phyloP scores from a whole-genome alignment of 2,113 vertebrate species.

The Sebastes fasciatus region DNA sequence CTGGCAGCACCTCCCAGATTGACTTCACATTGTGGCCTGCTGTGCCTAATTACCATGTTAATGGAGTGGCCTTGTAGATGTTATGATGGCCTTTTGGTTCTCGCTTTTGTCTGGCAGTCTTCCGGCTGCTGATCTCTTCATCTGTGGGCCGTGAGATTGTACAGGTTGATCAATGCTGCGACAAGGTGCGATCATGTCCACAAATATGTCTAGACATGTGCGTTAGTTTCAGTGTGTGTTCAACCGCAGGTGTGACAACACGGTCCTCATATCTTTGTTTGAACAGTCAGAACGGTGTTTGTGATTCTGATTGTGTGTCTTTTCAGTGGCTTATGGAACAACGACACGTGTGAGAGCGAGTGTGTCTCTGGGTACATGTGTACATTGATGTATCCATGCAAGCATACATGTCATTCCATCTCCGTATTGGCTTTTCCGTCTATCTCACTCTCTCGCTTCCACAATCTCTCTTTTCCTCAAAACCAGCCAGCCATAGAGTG shows the following conservation, averaged over 20 bases:
- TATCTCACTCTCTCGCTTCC: constrained; percentile 25
- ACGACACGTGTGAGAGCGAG: not conserved
- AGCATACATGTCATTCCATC: constrained; percentile 46
- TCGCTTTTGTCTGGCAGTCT: constrained; percentile 12
- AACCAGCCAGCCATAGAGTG: constrained; percentile 55
- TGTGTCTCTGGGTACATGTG: constrained; percentile 4
- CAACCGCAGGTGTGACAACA: constrained; percentile 48
- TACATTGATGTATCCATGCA: constrained; percentile 25
- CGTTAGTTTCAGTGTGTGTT: constrained; percentile 10
- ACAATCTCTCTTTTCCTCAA: constrained; percentile 51
- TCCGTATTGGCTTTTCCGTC: constrained; percentile 31
- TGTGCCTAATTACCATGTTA: constrained; percentile 34
- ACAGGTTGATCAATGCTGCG: not conserved
- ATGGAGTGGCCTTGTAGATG: constrained; percentile 25
- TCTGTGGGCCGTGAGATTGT: constrained; percentile 8
- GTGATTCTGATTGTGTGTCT: constrained; percentile 10
- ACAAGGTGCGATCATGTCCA: constrained; percentile 11
- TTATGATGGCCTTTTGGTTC: constrained; percentile 25
- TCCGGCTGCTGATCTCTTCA: constrained; percentile 29
- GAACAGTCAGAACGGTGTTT: constrained; percentile 41
- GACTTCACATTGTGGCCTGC: constrained; percentile 9
- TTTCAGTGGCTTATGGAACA: constrained; percentile 8
- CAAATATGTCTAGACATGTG: constrained; percentile 26
- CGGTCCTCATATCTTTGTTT: constrained; percentile 40
- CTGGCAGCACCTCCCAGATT: constrained; percentile 23